Conservation (phyloP, 1,140 invertebrate species). For the Physella acuta region DNA sequence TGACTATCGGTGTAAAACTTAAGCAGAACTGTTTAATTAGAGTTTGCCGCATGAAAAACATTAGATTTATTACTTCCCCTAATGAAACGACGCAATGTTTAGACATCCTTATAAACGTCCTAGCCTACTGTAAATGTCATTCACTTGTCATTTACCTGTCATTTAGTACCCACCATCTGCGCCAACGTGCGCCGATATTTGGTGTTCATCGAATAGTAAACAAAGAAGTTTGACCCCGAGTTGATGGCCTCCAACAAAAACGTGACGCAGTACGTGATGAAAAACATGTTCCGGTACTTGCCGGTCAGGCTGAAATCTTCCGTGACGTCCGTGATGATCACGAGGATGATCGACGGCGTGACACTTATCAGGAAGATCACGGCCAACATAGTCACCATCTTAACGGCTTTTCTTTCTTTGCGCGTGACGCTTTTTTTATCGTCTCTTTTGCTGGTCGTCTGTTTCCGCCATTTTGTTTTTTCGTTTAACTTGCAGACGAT, state of each 20-base stretch:
- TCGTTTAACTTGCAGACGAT: conserved; percentile 1
- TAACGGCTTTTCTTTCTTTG: conserved; percentile 2
- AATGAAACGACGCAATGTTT: too few relatives aligned
- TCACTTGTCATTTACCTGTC: neutral
- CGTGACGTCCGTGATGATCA: neutral
- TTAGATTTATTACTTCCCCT: too few relatives aligned
- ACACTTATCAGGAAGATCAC: conserved; percentile 5
- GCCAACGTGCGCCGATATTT: neutral
- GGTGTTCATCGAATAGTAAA: neutral
- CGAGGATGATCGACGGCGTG: neutral
- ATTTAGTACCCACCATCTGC: neutral
- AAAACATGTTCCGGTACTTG: neutral
- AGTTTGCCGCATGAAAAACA: too few relatives aligned
- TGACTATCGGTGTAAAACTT: too few relatives aligned
- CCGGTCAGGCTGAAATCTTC: neutral
- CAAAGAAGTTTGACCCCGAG: neutral
- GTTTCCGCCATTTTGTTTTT: neutral
- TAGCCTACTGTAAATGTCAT: neutral
- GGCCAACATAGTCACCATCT: neutral
- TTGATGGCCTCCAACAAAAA: neutral
- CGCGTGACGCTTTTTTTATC: neutral
- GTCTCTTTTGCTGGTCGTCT: neutral
- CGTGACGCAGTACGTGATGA: neutral
- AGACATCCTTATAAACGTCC: too few relatives aligned
- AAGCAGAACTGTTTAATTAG: too few relatives aligned